Evolutionary conservation across 2,888 invertebrate genomes (phyloP), one percentile per base, ranked within the genome.

Genomic region (Cantharis rufa): DNA sequence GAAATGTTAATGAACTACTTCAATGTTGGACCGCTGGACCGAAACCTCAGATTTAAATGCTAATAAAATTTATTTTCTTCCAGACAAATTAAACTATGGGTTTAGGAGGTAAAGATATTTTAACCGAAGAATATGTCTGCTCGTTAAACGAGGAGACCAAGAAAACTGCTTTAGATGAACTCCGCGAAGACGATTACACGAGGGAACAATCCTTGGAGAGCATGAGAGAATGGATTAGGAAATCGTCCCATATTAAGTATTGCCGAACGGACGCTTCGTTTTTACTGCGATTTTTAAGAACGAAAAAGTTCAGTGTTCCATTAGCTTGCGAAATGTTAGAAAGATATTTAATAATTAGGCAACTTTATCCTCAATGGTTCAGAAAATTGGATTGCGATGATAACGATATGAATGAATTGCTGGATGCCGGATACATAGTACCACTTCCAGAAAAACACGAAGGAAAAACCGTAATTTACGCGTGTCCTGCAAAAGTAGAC

Each of bases 281-380:
- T 85, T 90, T 96, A 15, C 89, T 97, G 63, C 91, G 96, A 68
- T 97, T 97, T 84, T 91, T 97, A 13, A 91, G 96, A 62, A 95
- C 95, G 64, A 95, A 96, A 88, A 97, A 96, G 86, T 97, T 95
- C 88, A 95, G 95, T 48, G 92, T 97, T 16, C 94, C 95, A 0
- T 92, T 94, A 86, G 94, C 97, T 0, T 95, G 96, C 83, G 94
- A 95, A 79, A 94, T 97, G 93, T 88, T 97, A 81, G 96, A 97
- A 86, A 92, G 95, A 70, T 97, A 97, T 87, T 89, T 97, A 74
- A 94, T 94, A 28, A 94, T 96, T 81, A 90, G 97, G 7, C 95
- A 96, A 86, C 90, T 96, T 83, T 94, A 95, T 84, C 95, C 96
- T 0, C 92, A 94, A 71, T 96, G 96, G 96, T 97, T 96, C 89